Conservation (phyloP, 2,797 vertebrate species). For the Atherinosoma microstoma region DNA sequence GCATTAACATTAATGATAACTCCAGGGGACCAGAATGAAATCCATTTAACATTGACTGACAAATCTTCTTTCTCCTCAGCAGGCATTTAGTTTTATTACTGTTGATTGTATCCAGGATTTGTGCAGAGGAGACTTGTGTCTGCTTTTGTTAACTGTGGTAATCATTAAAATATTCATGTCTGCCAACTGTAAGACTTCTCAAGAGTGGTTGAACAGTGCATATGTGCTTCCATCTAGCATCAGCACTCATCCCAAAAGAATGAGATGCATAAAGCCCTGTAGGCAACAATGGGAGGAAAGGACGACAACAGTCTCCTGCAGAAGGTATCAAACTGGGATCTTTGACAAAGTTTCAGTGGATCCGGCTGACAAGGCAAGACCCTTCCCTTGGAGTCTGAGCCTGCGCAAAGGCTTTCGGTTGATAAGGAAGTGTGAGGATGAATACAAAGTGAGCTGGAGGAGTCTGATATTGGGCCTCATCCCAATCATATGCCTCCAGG, state of each 20-base stretch:
- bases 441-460: conserved; percentile 64
- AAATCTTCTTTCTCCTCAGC: conserved; percentile 68
- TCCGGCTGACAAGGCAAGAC: conserved; percentile 48
- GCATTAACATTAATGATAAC: conserved; percentile 75
- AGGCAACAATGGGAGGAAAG: conserved; percentile 25
- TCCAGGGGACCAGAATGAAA: conserved; percentile 66
- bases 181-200: conserved; percentile 49
- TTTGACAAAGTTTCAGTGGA: conserved; percentile 57
- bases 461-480: conserved; percentile 65
- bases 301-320: conserved; percentile 49
- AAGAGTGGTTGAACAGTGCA: conserved; percentile 23
- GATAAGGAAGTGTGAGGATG: conserved; percentile 65
- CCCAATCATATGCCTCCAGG: conserved; percentile 72
- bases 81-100: conserved; percentile 62
- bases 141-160: conserved; percentile 50
- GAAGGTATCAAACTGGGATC: conserved; percentile 55
- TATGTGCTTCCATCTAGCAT: conserved; percentile 23
- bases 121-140: conserved; percentile 44
- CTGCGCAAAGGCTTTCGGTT: conserved; percentile 53
- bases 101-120: conserved; percentile 60
- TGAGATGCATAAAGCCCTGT: conserved; percentile 42
- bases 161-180: conserved; percentile 61
- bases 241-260: conserved; percentile 36
- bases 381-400: conserved; percentile 44
- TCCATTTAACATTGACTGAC: conserved; percentile 72